Conservation (phyloP, 2,113 vertebrate genomes). For the Corythaeola cristata region DNA sequence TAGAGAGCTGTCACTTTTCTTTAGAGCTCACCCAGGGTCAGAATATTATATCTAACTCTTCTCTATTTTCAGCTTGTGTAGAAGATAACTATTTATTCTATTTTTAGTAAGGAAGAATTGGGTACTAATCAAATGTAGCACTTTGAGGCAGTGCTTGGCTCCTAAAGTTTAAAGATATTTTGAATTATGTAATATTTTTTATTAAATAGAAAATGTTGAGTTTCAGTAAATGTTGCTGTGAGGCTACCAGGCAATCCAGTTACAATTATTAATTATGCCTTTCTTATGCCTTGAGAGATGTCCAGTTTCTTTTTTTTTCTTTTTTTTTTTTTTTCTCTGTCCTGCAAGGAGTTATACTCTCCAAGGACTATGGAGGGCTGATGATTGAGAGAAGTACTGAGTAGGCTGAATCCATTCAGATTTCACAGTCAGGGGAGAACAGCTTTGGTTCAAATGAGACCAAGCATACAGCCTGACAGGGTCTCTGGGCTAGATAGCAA, state of each 20-base stretch:
- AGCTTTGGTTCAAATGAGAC: neutral
- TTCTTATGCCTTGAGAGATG: neutral
- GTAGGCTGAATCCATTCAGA: neutral
- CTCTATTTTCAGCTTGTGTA: slow-evolving; percentile 20
- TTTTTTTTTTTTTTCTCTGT: neutral
- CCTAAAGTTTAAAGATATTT: neutral
- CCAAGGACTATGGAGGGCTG: neutral
- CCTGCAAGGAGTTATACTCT: neutral
- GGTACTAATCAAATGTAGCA: slow-evolving; percentile 12
- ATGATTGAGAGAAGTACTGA: neutral
- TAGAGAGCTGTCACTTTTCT: neutral
- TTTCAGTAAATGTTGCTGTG: neutral
- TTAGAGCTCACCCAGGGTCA: neutral
- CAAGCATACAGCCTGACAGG: neutral
- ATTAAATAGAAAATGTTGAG: neutral
- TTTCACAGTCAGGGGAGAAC: neutral
- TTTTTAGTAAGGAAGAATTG: slow-evolving; percentile 35
- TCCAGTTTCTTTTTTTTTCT: neutral
- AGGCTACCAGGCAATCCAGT: neutral
- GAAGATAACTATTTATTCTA: slow-evolving; percentile 26
- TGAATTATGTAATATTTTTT: neutral
- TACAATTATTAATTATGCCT: neutral
- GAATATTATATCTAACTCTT: neutral
- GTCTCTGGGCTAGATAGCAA: neutral
- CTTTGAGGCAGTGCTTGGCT: neutral